phyloP scores from a whole-genome alignment of 1,140 invertebrate genomes.

The Pinna nobilis region DNA sequence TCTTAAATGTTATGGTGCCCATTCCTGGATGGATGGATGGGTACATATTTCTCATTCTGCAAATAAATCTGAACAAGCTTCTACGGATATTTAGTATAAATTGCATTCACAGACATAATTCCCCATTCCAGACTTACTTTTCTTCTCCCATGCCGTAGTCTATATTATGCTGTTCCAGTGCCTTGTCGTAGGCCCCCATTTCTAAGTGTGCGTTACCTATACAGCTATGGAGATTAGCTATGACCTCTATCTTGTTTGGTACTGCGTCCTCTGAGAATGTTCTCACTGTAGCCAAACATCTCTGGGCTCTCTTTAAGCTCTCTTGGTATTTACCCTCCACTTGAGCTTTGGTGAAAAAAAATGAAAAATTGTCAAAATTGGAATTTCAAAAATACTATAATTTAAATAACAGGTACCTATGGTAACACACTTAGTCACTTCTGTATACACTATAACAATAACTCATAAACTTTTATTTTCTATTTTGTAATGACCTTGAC shows the following conservation, averaged over 20 bases:
- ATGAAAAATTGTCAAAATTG: neutral
- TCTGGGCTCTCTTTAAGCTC: slow-evolving; percentile 65
- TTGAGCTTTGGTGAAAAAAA: slow-evolving; percentile 58
- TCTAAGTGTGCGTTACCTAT: slow-evolving; percentile 74
- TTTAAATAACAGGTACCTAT: neutral
- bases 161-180: slow-evolving; percentile 64
- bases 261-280: slow-evolving; percentile 63
- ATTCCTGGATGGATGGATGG: neutral
- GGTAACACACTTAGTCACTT: neutral
- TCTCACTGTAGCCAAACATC: slow-evolving; percentile 65
- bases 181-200: slow-evolving; percentile 68
- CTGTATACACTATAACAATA: no score
- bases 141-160: slow-evolving; percentile 68
- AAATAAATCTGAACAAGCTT: neutral
- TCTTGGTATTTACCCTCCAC: slow-evolving; percentile 61
- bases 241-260: slow-evolving; percentile 67
- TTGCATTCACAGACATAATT: neutral
- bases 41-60: neutral
- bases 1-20: no score
- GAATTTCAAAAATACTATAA: neutral
- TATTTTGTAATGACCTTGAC: no score
- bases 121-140: slow-evolving; percentile 58
- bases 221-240: slow-evolving; percentile 71
- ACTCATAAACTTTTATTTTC: no score
- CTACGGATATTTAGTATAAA: neutral